Base-by-base conservation (phyloP, 2,888 invertebrate species). In the Oscheius myriophilus region DNA sequence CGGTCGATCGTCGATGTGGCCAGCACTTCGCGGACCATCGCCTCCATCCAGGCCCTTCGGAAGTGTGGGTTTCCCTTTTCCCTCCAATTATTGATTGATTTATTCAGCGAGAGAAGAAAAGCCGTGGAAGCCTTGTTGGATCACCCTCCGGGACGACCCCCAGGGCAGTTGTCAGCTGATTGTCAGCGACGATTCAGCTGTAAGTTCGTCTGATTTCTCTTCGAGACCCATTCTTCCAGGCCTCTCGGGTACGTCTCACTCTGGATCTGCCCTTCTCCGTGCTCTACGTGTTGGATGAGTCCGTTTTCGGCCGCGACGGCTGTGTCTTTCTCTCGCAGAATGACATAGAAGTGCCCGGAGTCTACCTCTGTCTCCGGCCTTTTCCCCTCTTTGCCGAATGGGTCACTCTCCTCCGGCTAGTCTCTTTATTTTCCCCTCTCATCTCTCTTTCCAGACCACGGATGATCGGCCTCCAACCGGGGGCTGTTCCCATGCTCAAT, bases 41-140 rank as follows among this genome's bases (percentile, higher is more conserved):
- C 45, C 26, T 46, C 45, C 46, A 46, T 26, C 2, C 11, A 9
- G 25, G 65, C 65, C 12, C 43, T 65, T 25, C 21, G 55, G n/a
- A 65, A 65, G 55, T 45, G 65, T 65, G 21, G 1, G 65, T 55
- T n/a, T n/a, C n/a, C n/a, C n/a, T n/a, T n/a, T n/a, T n/a, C n/a
- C n/a, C n/a, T n/a, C n/a, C n/a, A n/a, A n/a, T 25, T 14, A 39
- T 49, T n/a, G 33, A 42, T 53, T 33, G 49, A 16, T 55, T 42
- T 41, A 54, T 69, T 52, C 67, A 79, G 79, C 71, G 2, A 57
- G 76, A 46, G 79, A 77, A 70, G 77, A 79, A 7, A 79, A 77
- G 43, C 66, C 68, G 33, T 79, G 79, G 79, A 72, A 73, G 46
- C 53, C 67, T 2, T 77, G 76, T 45, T 67, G 63, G 65, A 16